Evolutionary conservation across 92 coral and sea anemone genomes (phyloP), one percentile per base, ranked within the genome.

Genomic region (Galaxea fascicularis): DNA sequence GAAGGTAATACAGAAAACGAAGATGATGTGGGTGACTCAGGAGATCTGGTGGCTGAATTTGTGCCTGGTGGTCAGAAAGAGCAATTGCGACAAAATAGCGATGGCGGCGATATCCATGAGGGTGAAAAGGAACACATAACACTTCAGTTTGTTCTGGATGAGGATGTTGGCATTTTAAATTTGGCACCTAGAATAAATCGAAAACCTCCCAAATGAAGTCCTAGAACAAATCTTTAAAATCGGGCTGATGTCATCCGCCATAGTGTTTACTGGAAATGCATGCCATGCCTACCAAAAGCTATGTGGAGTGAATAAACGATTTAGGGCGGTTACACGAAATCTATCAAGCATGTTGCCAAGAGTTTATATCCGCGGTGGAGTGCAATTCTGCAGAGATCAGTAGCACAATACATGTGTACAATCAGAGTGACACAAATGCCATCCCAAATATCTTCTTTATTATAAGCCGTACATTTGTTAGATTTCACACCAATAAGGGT

Each of bases 331-430:
- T 62, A 16, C 51, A 63, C 78, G 51, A 46, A 16, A 27, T 27
- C 78, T 73, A 41, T n/a, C 45, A 13, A 41, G 64, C 47, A 29
- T 73, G 45, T 41, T 73, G 51, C 78, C 78, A 51, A 73, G 44
- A 4, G 51, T 73, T 52, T 52, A 73, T 25, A 44, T n/a, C n/a
- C n/a, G n/a, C n/a, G n/a, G n/a, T n/a, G n/a, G n/a, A n/a, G n/a
- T n/a, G n/a, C n/a, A n/a, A n/a, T n/a, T n/a, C n/a, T 47, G 53
- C 8, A 47, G 53, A 25, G 72, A 66, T 66, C 72, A 66, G 72
- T 66, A 66, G 72, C 72, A 66, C 72, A 59, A 30, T 77, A 77
- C 71, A 60, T 66, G 54, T 77, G 82, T 45, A 77, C 82, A 77
- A 77, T 77, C 28, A 77, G 68, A 59, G 72, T 29, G 47, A 77